Base-by-base conservation (phyloP, 2,113 vertebrate species). In the Aptenodytes forsteri region DNA sequence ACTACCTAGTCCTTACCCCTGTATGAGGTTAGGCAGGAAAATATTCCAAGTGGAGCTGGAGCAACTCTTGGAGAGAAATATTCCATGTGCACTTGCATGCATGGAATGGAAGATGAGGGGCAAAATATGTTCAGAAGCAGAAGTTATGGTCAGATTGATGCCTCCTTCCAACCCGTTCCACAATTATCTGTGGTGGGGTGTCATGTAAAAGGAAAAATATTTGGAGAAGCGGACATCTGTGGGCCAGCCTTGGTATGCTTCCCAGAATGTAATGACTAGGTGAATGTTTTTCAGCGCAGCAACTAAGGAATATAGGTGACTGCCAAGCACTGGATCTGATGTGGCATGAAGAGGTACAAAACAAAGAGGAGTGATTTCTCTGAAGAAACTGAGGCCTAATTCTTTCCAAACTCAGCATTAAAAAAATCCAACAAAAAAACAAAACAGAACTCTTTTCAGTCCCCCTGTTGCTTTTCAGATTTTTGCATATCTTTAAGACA, bases 241-340 rank as follows among this genome's bases (percentile, higher is more conserved):
- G 94, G 96, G 94, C 91, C 94, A 96, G 95, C 87, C 49, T 90
- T 97, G 97, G 95, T 97, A 70, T 72, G 54, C 38, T 97, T 96
- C 97, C 97, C 95, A 96, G 97, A 97, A 93, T 76, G 92, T 97
- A 97, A 97, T 95, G 93, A 97, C 97, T 95, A 97, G 96, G 97
- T 96, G 93, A 97, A 97, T 97, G 96, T 96, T 97, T 93, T 96
- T 96, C 90, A 96, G 92, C 2, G 0, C 79, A 94, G 93, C 93
- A 88, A 21, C 78, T 90, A 34, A 90, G 49, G 87, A 87, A 52
- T 80, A 80, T 92, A 97, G 92, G 96, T 97, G 92, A 91, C 75
- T 97, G 96, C 95, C 97, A 97, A 96, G 79, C 87, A 0, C 64
- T 90, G 90, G 75, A 85, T 93, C 75, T 80, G 90, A 83, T 94